phyloP scores from a whole-genome alignment of 2,113 vertebrate species.

The Rattus rattus region DNA sequence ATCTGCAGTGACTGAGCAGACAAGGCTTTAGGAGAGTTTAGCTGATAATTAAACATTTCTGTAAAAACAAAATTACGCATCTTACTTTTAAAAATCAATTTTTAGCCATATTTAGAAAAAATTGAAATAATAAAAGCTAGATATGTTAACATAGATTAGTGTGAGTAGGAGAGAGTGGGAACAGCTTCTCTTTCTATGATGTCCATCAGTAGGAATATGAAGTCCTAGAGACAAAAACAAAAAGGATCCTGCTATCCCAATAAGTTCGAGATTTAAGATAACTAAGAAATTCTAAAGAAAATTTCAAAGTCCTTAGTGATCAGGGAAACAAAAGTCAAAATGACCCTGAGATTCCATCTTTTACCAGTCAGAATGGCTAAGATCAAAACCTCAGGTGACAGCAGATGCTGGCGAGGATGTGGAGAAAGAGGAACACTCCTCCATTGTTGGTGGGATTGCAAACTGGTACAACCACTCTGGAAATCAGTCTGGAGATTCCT shows the following conservation, averaged over 20 bases:
- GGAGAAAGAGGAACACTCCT: no score
- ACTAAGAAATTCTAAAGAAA: no score
- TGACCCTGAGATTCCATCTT: no score
- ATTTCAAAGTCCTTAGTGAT: no score
- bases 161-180: not conserved
- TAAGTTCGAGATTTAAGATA: not conserved
- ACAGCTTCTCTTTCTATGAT: not conserved
- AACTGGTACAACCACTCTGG: no score
- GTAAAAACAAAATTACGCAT: not conserved
- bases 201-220: not conserved
- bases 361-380: no score
- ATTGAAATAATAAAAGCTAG: not conserved
- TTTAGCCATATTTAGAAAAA: not conserved
- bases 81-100: not conserved
- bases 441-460: no score
- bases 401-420: no score
- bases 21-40: not conserved
- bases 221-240: not conserved
- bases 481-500: no score
- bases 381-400: no score
- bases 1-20: not conserved
- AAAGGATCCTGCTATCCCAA: not conserved
- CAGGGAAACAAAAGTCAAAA: no score
- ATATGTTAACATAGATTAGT: not conserved
- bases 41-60: not conserved